Base-by-base conservation (phyloP, 1,140 invertebrate genomes). In the Drosophila insularis region DNA sequence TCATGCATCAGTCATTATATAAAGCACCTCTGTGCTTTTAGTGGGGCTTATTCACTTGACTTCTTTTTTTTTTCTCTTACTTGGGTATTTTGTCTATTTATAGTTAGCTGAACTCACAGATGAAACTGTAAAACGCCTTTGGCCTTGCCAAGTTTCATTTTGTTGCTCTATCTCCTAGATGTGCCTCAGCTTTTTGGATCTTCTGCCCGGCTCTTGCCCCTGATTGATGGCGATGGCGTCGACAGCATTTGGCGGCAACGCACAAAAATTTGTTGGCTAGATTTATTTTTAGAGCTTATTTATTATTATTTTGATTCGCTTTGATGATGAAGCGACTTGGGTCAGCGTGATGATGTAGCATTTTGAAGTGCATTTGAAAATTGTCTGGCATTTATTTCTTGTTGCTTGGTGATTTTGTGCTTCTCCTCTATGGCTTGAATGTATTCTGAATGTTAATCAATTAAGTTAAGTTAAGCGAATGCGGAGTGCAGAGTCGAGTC, bases 181-280 rank as follows among this genome's bases (percentile, higher is more conserved):
- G 58, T 43, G 13, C 4, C 14, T 43, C 40, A 11, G 35, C 10
- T 40, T n/a, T 43, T 14, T 4, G 40, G 40, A 17, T 23, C 39
- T 40, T 40, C 19, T 35, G 8, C 67, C 61, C 32, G 32, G 32
- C 32, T 35, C 32, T 35, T 35, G 32, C 32, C 32, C 31, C 76
- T 89, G 84, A 89, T 89, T 89, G 84, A 89, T 89, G 84, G 80
- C 80, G 84, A 89, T 89, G 84, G 80, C 80, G 84, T 89, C 73
- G 70, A 89, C 80, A 82, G 62, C 39, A 59, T 40, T 56, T 21
- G 64, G 60, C 37, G 54, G 72, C 73, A 76, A 69, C 72, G 58
- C 50, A 84, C 39, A 64, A 65, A 37, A 56, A 40, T 85, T 86
- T 85, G 67, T 55, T 21, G 59, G 10, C n/a, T 81, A 81, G 76